Base-by-base conservation (phyloP, 2,797 vertebrate genomes). In the Sparus aurata region DNA sequence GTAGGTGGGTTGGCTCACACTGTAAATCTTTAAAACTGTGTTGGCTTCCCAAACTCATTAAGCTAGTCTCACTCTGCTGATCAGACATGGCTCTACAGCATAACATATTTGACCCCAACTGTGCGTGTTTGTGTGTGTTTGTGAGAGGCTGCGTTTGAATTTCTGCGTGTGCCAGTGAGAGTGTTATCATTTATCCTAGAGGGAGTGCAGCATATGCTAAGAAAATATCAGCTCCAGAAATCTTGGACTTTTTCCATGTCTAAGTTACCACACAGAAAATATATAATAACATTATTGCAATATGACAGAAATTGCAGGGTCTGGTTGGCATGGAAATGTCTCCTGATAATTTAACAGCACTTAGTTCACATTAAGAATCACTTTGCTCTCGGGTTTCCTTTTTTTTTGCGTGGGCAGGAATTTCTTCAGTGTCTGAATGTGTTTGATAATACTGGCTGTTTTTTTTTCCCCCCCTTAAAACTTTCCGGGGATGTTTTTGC, bases 41-140 rank as follows among this genome's bases (percentile, higher is more conserved):
- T 82, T 73, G 69, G 73, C 84, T 82, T 91, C 72, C 79, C 72
- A 85, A 91, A 84, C 75, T 91, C 89, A 92, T 93, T 92, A 91
- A 80, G 77, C 80, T 12, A 68, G 86, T 89, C 77, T 90, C 90
- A 87, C 86, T 89, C 89, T 82, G 85, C 57, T 92, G 88, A 88
- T 86, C 90, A 85, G 73, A 89, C 81, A 85, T 9, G 34, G 62
- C 76, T 81, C 79, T 11, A 54, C 82, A 61, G 82, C 69, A 60
- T 27, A 69, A 80, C 47, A 82, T 75, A 55, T 83, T 70, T 91
- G 77, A 91, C 90, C 83, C 87, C 67, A 4, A 63, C 65, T 68
- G 54, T 45, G 25, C 71, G 34, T 72, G 59, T 67, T 18, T 34
- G 63, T 62, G 62, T 69, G 46, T 63, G 75, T 30, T 34, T 71